phyloP scores from a whole-genome alignment of 2,797 vertebrate species.

The Intellagama lesueurii region DNA sequence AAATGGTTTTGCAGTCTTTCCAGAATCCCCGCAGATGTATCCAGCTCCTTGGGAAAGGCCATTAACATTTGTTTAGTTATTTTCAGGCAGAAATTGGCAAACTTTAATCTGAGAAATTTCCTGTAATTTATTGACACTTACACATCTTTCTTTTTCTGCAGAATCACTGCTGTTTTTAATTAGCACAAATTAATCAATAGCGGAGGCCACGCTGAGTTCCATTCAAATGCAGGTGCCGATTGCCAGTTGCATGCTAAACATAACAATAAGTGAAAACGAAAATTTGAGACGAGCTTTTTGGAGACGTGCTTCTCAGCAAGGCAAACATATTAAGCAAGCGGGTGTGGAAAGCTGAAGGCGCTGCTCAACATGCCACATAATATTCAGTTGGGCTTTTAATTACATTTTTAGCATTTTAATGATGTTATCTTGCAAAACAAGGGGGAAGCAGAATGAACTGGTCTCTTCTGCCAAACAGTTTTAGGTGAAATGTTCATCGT shows the following conservation, averaged over 20 bases:
- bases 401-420: slow-evolving; percentile 53
- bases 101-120: slow-evolving; percentile 72
- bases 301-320: slow-evolving; percentile 31
- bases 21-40: slow-evolving; percentile 38
- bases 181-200: slow-evolving; percentile 80
- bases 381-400: slow-evolving; percentile 58
- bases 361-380: not conserved
- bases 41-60: slow-evolving; percentile 53
- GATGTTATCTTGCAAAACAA: slow-evolving; percentile 5
- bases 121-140: slow-evolving; percentile 78
- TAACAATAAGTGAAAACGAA: slow-evolving; percentile 55
- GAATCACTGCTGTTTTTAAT: slow-evolving; percentile 77
- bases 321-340: slow-evolving; percentile 48
- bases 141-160: slow-evolving; percentile 70
- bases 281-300: slow-evolving; percentile 23
- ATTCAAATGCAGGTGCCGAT: slow-evolving; percentile 72
- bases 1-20: slow-evolving; percentile 4
- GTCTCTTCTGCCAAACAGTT: not conserved
- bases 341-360: slow-evolving; percentile 23
- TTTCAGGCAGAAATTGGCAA: slow-evolving; percentile 73
- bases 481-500: slow-evolving; percentile 1
- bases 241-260: slow-evolving; percentile 68
- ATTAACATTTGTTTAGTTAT: slow-evolving; percentile 75
- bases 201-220: slow-evolving; percentile 68
- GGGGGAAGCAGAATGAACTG: not conserved